Base-by-base conservation (phyloP, 2,797 vertebrate genomes). In the Podarcis siculus region DNA sequence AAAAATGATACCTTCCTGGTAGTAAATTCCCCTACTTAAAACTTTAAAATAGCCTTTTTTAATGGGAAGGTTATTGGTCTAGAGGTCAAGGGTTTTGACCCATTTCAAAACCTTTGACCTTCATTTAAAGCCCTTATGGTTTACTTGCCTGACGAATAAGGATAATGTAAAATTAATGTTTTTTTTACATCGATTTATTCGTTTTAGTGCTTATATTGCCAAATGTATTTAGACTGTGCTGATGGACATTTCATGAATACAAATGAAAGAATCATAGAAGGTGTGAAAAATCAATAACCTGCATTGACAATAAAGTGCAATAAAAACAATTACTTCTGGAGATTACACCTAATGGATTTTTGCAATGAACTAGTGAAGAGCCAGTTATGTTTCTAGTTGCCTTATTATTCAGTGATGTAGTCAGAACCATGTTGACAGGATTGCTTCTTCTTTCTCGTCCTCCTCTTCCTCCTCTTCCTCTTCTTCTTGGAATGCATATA, bases 161-260 rank as follows among this genome's bases (percentile, higher is more conserved):
- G 98, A 98, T 98, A 98, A 99, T 99, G 98, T 97, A 98, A 98
- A 98, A 98, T 99, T 98, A 98, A 99, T 99, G 98, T 97, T 98
- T 97, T 97, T 55, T 98, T 97, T 97, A 95, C 97, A 99, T 99
- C 96, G 98, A 99, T 99, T 98, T 96, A 96, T 97, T 97, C 95
- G 87, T 97, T 96, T 97, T 98, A 97, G 97, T 97, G 97, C 96
- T 96, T 97, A 93, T 98, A 98, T 98, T 98, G 97, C 97, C 97
- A 98, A 98, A 98, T 98, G 98, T 99, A 98, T 98, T 98, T 98
- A 98, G 98, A 96, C 94, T 95, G 93, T 96, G 95, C 97, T 97
- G 97, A 98, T 97, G 96, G 97, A 97, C 95, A 96, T 98, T 98
- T 98, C 98, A 99, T 99, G 98, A 99, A 99, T 99, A 98, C 97